Evolutionary conservation across 2,888 invertebrate species (phyloP), one percentile per base, ranked within the genome.

Genomic region (Morpho achilles): DNA sequence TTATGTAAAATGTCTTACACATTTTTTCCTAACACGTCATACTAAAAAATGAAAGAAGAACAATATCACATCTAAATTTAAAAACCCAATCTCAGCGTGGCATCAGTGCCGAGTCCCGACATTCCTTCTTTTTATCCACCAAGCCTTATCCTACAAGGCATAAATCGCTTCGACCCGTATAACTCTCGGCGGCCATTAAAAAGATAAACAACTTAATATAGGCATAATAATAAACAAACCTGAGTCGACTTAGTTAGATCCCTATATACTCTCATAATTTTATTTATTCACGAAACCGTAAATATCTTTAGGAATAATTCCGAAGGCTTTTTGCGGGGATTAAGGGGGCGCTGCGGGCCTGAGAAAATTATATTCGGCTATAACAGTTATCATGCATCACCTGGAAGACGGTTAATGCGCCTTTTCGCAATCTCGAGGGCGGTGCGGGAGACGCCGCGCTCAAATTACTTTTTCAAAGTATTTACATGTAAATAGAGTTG

Each of bases 341-440:
- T 89, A 89, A 84, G 88, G 89, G 86, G 84, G 85, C 82, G 86
- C 78, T 83, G 87, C 77, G 86, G 84, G 80, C 80, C 82, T 82
- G 86, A 85, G 87, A 87, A 89, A 91, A 90, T 91, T 91, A 91
- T 90, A 90, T 89, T 88, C 87, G 80, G 84, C 88, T 76, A 90
- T 90, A 91, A 91, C 91, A 90, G 90, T 91, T 84, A 89, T 84
- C 90, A 88, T 91, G 90, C 85, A 90, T 91, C 91, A 91, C 91
- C 91, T 89, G 91, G 82, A 79, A 81, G 85, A 83, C 82, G 84
- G 82, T 87, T 89, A 90, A 90, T 87, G 89, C 81, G 83, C 82
- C 81, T 87, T 85, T 82, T 87, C 86, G 88, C 89, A 90, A 90
- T 90, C 90, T 90, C 87, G 84, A 84, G 86, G 87, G 87, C 82